Evolutionary conservation across 2,888 invertebrate genomes (phyloP).

Genomic region (Leptarthrus brevirostris): DNA sequence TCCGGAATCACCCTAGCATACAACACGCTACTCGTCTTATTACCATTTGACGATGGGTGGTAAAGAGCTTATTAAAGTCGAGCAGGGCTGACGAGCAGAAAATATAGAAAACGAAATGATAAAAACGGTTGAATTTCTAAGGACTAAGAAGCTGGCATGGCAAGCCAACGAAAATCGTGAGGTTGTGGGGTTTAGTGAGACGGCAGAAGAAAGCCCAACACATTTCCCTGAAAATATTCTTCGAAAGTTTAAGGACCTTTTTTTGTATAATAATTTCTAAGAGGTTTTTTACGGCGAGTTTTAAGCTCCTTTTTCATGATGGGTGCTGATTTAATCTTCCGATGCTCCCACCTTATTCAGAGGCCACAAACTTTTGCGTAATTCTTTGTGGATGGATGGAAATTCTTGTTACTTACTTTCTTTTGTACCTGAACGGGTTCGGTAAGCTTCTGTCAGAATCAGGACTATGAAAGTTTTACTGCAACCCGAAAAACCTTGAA

Average conservation of each 20-base stretch:
- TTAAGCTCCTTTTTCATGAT: constrained; percentile 3
- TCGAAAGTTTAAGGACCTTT: constrained; percentile 20
- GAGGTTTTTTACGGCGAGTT: neutral
- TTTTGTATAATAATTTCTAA: constrained; percentile 16
- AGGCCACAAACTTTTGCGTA: constrained; percentile 2
- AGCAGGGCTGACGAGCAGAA: neutral
- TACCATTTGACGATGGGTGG: constrained; percentile 32
- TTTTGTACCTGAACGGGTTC: neutral
- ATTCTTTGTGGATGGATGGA: neutral
- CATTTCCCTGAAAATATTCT: neutral
- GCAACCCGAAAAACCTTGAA: constrained; percentile 3
- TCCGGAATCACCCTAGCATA: neutral
- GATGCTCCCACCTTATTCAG: neutral
- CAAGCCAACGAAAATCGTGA: no score
- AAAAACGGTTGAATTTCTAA: neutral
- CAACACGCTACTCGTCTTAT: neutral
- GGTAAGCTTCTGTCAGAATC: constrained; percentile 25
- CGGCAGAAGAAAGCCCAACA: no score
- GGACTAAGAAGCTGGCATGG: no score
- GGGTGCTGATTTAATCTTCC: constrained; percentile 23
- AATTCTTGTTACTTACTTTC: constrained; percentile 22
- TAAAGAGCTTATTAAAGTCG: constrained; percentile 28
- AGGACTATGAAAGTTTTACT: constrained; percentile 21
- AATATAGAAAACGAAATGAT: neutral
- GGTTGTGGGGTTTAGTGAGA: no score